Percentiles rank a stretch among this genome's conserved stretches.
Evolutionary conservation across 37 sponge, comb jelly and placozoan genomes (phyloP).

Genomic region (Oopsacas minuta): DNA sequence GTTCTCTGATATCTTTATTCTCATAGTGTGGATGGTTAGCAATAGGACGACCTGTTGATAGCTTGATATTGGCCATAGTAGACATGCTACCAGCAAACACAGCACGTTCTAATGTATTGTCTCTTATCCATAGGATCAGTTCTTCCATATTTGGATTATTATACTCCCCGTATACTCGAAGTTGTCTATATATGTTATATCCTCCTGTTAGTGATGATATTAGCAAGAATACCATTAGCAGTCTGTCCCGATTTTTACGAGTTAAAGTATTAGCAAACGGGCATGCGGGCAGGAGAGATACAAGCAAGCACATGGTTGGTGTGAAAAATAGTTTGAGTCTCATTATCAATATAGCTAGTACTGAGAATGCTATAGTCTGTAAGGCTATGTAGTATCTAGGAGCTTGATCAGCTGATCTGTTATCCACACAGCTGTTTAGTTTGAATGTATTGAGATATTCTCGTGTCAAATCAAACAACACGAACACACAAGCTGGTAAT

Average conservation of each 20-base stretch:
- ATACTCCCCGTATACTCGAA: constrained; percentile 47
- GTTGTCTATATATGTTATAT: neutral
- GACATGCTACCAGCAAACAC: constrained; percentile 94
- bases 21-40: constrained; percentile 96
- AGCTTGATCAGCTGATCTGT: neutral
- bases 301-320: constrained; percentile 51
- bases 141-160: constrained; percentile 57
- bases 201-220: neutral
- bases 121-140: constrained; percentile 34
- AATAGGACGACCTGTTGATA: constrained; percentile 58
- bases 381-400: constrained; percentile 38
- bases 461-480: neutral
- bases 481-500: constrained; percentile 30
- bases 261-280: neutral
- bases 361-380: constrained; percentile 43
- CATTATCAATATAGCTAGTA: constrained; percentile 78
- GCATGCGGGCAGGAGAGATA: constrained; percentile 27
- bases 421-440: neutral
- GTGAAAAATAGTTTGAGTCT: constrained; percentile 87
- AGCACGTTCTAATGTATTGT: constrained; percentile 23
- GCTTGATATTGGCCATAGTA: constrained; percentile 64
- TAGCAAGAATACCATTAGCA: neutral
- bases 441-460: neutral
- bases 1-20: constrained; percentile 41
- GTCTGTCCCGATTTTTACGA: neutral